Base-by-base conservation (phyloP, 2,888 invertebrate species). In the Theretra japonica region DNA sequence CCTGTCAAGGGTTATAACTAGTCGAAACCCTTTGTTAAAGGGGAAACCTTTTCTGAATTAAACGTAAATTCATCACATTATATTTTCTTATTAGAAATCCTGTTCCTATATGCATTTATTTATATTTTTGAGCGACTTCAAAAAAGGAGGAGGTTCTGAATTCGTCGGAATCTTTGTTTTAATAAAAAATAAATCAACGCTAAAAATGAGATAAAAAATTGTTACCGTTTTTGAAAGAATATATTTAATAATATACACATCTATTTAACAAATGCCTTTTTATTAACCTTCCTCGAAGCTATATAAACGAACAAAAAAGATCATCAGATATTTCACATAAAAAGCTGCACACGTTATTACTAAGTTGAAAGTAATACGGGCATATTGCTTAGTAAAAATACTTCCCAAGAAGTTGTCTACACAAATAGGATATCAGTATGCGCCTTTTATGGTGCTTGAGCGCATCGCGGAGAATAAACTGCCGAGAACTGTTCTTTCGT, bases 341-440 rank as follows among this genome's bases (percentile, higher is more conserved):
- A 53, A 53, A 53, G 5, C 50, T n/a, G 53, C 53, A 53, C 17
- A 53, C n/a, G n/a, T n/a, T 33, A 30, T 19, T 33, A 30, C 19
- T 28, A 62, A 62, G 33, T 21, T 62, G 33, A 62, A 33, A 62
- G 62, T 62, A n/a, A 30, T 65, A 23, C 15, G 21, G 41, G 15
- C 21, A 33, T 41, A 11, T 41, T 23, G 33, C 21, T 41, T 41
- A 41, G 15, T 60, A 65, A 65, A 62, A 65, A 65, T 41, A 65
- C 62, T 65, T 65, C 21, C 41, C 62, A 41, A 41, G 62, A 65
- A 48, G 21, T 41, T 65, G 41, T 65, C 62, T 21, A 21, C 41
- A 65, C 62, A 65, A 65, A 65, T 65, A 65, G 62, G 62, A 65
- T 41, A 65, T 41, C 41, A 65, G 62, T 21, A 65, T 65, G 62